These are phyloP conservation scores for Sceloporus undulatus DNA, from an alignment of 2,113 vertebrate species.

Conservation along the genomic window DNA sequence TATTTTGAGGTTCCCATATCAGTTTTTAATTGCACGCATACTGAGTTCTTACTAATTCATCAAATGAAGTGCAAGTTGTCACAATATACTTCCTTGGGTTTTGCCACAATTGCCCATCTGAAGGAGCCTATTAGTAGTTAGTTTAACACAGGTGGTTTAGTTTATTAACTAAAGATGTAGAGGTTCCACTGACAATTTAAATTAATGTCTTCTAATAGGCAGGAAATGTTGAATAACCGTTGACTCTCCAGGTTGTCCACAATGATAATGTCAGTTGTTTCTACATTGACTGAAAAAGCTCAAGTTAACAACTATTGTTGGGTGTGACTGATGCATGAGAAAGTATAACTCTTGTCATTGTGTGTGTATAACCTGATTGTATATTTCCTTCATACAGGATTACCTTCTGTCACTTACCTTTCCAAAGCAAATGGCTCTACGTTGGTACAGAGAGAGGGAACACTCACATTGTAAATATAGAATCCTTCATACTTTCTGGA, in stretches of 20 bases:
- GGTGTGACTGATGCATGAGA: constrained; percentile 22
- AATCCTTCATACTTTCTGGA: constrained; percentile 97
- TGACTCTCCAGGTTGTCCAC: not conserved
- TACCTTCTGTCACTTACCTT: constrained; percentile 97
- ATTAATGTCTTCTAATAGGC: not conserved
- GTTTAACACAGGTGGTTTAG: not conserved
- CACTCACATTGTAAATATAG: constrained; percentile 98
- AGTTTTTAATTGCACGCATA: too few species aligned
- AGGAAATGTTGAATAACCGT: not conserved
- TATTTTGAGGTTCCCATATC: too few species aligned
- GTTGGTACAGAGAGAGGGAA: constrained; percentile 98
- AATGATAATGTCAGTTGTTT: not conserved
- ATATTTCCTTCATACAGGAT: constrained; percentile 84
- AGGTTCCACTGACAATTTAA: not conserved
- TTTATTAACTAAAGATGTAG: not conserved
- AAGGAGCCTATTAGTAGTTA: too few species aligned
- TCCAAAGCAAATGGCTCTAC: constrained; percentile 99
- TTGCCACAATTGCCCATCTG: not conserved
- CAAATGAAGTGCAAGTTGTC: not conserved
- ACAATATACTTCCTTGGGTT: not conserved
- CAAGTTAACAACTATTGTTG: not conserved
- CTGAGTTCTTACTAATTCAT: too few species aligned
- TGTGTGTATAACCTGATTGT: not conserved
- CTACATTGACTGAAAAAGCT: not conserved
- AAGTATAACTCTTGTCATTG: constrained; percentile 60